Conservation (phyloP, 2,888 invertebrate species). For the Gastrophysa polygoni region DNA sequence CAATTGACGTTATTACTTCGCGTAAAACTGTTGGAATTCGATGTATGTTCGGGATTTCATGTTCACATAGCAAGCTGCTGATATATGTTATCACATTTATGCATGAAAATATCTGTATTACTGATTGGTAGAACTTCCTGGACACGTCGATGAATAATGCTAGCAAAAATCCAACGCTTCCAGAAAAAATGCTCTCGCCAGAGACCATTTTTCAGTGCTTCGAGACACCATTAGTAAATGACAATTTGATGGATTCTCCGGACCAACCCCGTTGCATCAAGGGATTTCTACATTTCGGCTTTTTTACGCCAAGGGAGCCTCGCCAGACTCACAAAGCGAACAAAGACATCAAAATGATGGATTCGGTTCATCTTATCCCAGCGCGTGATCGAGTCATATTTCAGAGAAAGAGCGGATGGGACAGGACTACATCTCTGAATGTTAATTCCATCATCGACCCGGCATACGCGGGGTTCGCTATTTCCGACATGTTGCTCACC, state of each 20-base stretch:
- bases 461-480: conserved; percentile 44
- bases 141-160: background rate
- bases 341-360: conserved; percentile 62
- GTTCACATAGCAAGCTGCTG: no score
- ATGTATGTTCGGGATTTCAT: no score
- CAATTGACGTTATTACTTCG: no score
- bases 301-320: conserved; percentile 50
- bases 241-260: conserved; percentile 56
- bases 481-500: conserved; percentile 50
- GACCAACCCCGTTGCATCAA: conserved; percentile 53
- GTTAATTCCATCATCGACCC: conserved; percentile 58
- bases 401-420: conserved; percentile 55
- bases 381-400: conserved; percentile 62
- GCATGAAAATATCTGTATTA: no score
- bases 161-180: background rate
- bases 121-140: no score
- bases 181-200: conserved; percentile 20
- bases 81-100: no score
- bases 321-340: conserved; percentile 55
- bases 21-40: no score
- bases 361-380: conserved; percentile 61
- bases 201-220: conserved; percentile 44
- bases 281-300: conserved; percentile 56
- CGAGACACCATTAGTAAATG: conserved; percentile 55
- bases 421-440: conserved; percentile 57